Base-by-base conservation (phyloP, 2,888 invertebrate species). In the Lysandra coridon region DNA sequence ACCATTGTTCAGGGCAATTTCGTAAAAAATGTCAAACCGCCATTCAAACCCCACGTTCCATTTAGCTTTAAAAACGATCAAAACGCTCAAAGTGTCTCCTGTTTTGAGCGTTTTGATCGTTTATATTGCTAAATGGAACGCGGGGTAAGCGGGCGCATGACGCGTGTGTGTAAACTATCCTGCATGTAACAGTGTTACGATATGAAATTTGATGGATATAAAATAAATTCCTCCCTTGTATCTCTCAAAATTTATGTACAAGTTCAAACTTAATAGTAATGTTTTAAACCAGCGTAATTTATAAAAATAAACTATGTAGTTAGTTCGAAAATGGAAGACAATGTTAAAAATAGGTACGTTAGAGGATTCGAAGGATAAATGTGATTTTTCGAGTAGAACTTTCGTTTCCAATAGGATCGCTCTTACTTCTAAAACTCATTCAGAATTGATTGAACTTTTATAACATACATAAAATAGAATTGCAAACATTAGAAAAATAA, bases 311-410 rank as follows among this genome's bases (percentile, higher is more conserved):
- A 76, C 76, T 76, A 57, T 76, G 57, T 76, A 76, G 76, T 76
- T 76, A 76, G 76, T 76, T 76, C 53, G 76, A 76, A 53, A 57
- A 76, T 76, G 76, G 76, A 76, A 76, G 76, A 76, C 76, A 76
- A 57, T 17, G 76, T 76, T 76, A 76, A 76, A 76, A 57, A 76
- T 76, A 76, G 76, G 53, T 30, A 76, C 53, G 76, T 76, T 76
- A 76, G 33, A 76, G 76, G 76, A 76, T 23, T 57, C 12, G 57
- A 30, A 12, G 33, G 57, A 6, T 4, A 76, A 75, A 49, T 49
- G 12, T 10, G 49, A 75, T 4, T 49, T 75, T 75, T 44, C 5
- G 14, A 14, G 69, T 30, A 69, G 33, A 30, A 69, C 14, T 30
- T 69, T 69, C 69, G 37, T 69, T 64, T 30, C 23, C 23, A 30